These are phyloP conservation scores for Malacoraja senta DNA, from an alignment of 2,797 vertebrate species.

Conservation along the genomic window DNA sequence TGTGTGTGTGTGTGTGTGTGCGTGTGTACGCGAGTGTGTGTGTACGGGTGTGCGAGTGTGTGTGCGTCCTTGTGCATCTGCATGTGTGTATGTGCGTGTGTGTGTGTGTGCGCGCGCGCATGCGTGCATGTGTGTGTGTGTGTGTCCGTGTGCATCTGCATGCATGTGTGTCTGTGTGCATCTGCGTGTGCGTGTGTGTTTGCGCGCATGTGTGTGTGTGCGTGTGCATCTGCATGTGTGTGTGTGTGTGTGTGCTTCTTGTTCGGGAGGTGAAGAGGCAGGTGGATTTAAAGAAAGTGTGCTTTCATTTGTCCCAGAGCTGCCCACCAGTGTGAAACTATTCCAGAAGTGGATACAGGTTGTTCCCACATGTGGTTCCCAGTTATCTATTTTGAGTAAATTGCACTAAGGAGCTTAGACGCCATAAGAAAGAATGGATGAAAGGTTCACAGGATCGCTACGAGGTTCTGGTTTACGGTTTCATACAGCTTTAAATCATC, in stretches of 20 bases:
- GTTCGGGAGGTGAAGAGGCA: background rate
- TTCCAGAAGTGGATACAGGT: background rate
- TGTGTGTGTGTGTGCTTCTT: background rate
- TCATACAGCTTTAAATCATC: constrained; percentile 27
- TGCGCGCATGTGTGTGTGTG: too few relatives aligned
- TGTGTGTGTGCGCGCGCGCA: too few relatives aligned
- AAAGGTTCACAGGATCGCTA: constrained; percentile 24
- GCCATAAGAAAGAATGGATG: constrained; percentile 25
- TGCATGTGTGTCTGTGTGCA: too few relatives aligned
- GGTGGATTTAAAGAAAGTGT: background rate
- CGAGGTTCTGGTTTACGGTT: constrained; percentile 34
- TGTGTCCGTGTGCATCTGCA: too few relatives aligned
- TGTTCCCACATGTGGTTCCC: constrained; percentile 34
- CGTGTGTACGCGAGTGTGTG: too few relatives aligned
- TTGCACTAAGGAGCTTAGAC: constrained; percentile 5
- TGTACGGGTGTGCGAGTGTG: too few relatives aligned
- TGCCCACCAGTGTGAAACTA: background rate
- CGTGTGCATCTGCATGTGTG: background rate
- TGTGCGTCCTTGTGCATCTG: too few relatives aligned
- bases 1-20: too few relatives aligned
- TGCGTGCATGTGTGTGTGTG: too few relatives aligned
- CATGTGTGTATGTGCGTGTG: too few relatives aligned
- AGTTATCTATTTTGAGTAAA: constrained; percentile 34
- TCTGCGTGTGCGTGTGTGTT: background rate
- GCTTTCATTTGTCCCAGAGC: background rate